These are phyloP conservation scores for Tenthredo scrophulariae DNA, from an alignment of 2,888 invertebrate species.

Conservation along the genomic window DNA sequence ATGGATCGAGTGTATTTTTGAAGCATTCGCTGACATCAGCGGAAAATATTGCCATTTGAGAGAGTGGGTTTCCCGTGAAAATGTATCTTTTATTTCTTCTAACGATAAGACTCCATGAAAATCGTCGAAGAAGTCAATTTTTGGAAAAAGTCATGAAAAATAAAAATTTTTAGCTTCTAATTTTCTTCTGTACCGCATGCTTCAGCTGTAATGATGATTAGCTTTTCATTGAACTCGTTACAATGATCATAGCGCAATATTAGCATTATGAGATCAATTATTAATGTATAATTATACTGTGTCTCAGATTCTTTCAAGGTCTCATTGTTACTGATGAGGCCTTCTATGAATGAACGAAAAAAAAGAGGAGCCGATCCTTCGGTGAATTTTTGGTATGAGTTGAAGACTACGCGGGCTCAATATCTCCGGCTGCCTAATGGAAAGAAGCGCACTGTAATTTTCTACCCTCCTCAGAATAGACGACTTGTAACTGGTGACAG, in stretches of 20 bases:
- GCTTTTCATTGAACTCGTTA: background rate
- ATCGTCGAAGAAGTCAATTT: no score
- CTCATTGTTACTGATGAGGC: background rate
- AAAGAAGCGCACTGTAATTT: constrained; percentile 65
- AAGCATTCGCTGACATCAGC: no score
- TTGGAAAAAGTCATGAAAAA: no score
- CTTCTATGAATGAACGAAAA: background rate
- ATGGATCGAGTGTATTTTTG: no score
- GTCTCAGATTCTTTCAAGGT: background rate
- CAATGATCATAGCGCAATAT: background rate
- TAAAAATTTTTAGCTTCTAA: background rate
- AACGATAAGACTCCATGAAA: background rate
- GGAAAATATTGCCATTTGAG: no score
- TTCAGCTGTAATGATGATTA: background rate
- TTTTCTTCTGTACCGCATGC: background rate
- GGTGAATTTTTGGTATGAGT: background rate
- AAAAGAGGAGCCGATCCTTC: background rate
- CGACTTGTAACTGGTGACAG: constrained; percentile 69
- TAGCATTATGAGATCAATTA: background rate
- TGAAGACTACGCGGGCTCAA: background rate
- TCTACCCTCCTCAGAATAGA: constrained; percentile 72
- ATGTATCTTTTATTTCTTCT: background rate
- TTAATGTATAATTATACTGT: background rate
- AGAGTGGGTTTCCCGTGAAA: no score
- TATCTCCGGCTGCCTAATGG: background rate